Evolutionary conservation across 2,888 invertebrate genomes (phyloP).

Genomic region (Eupithecia vulgata): DNA sequence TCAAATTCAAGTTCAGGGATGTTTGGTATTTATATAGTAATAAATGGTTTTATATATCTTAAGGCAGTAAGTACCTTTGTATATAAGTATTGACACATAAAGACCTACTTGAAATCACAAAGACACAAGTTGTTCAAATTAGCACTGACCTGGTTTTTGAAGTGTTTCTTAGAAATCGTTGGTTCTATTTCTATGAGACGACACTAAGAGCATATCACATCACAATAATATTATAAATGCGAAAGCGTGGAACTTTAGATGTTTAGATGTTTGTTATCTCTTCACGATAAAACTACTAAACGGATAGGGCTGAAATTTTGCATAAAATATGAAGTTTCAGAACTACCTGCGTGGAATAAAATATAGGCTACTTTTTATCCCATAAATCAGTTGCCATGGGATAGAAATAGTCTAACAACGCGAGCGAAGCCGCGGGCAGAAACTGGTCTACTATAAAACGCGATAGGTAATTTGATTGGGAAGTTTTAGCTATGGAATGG

Average conservation of each 20-base stretch:
- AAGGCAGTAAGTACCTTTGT: not conserved
- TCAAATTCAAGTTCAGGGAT: slow-evolving; percentile 3
- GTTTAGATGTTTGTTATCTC: too few species aligned
- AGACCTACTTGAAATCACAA: slow-evolving; percentile 23
- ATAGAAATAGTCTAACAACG: too few species aligned
- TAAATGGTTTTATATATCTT: not conserved
- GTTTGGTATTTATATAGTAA: not conserved
- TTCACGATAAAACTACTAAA: too few species aligned
- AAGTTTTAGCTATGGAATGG: not conserved
- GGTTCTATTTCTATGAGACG: not conserved
- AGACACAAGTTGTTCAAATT: slow-evolving; percentile 18
- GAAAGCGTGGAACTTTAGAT: too few species aligned
- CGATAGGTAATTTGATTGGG: not conserved
- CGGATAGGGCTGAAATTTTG: too few species aligned
- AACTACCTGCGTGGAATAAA: too few species aligned
- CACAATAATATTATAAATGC: too few species aligned
- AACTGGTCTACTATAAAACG: not conserved
- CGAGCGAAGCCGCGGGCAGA: too few species aligned
- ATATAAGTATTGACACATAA: not conserved
- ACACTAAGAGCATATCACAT: not conserved
- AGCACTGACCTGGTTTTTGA: slow-evolving; percentile 32
- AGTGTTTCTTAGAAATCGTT: slow-evolving; percentile 28
- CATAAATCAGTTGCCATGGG: too few species aligned
- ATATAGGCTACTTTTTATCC: too few species aligned
- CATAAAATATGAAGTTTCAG: too few species aligned